phyloP scores from a whole-genome alignment of 2,797 vertebrate species.

The Ceyx erithaca region DNA sequence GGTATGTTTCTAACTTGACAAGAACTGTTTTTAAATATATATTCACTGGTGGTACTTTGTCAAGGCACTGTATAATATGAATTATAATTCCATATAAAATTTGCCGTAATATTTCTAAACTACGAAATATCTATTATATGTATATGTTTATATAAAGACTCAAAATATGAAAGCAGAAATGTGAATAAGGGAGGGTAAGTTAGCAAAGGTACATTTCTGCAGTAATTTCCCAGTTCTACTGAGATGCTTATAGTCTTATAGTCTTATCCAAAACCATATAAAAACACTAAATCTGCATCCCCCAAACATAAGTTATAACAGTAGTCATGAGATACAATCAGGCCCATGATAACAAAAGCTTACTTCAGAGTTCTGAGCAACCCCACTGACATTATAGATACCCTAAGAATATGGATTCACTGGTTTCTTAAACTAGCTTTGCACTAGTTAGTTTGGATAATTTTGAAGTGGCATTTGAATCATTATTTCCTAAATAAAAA shows the following conservation, averaged over 20 bases:
- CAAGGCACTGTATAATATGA: neutral
- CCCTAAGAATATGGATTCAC: neutral
- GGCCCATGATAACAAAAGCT: neutral
- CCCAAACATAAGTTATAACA: neutral
- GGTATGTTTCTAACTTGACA: neutral
- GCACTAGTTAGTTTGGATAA: neutral
- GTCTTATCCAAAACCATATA: neutral
- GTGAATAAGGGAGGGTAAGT: neutral
- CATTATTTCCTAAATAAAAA: neutral
- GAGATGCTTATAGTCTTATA: neutral
- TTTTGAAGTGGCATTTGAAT: neutral
- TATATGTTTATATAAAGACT: neutral
- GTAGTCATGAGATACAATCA: neutral
- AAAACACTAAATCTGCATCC: accelerated
- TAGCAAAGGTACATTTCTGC: neutral
- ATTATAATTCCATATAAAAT: neutral
- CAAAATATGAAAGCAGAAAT: neutral
- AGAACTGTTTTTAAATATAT: neutral
- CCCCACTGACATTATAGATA: neutral
- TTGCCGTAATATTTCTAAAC: neutral
- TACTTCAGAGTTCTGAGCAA: neutral
- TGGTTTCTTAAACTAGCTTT: neutral
- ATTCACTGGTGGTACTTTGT: neutral
- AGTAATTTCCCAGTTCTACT: neutral
- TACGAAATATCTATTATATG: neutral